Evolutionary conservation across 2,113 vertebrate species (phyloP).

Genomic region (Marmota flaviventris): DNA sequence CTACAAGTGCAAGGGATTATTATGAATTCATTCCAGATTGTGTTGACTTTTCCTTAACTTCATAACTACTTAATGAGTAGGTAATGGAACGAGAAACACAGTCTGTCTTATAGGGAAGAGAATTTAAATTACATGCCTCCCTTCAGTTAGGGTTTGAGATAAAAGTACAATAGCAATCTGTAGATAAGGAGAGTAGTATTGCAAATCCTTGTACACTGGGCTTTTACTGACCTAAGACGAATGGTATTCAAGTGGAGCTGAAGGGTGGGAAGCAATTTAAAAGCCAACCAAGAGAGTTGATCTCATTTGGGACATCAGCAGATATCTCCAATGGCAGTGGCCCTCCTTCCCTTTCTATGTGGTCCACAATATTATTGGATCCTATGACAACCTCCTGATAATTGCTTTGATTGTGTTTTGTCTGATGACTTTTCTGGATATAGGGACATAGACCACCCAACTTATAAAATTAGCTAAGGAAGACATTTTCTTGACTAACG

Average conservation of each 20-base stretch:
- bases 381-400: background rate
- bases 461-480: constrained; percentile 50
- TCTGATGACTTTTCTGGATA: constrained; percentile 22
- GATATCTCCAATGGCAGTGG: background rate
- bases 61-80: constrained; percentile 70
- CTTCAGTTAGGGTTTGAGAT: constrained; percentile 63
- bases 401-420: constrained; percentile 40
- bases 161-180: constrained; percentile 55
- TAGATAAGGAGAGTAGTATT: constrained; percentile 20
- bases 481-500: background rate
- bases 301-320: background rate
- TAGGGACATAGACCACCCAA: background rate
- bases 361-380: background rate
- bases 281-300: background rate
- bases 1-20: constrained; percentile 65
- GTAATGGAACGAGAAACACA: constrained; percentile 66
- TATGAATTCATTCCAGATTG: constrained; percentile 69
- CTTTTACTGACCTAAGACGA: background rate
- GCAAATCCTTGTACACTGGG: background rate
- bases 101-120: constrained; percentile 54
- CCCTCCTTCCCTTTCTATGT: constrained; percentile 8
- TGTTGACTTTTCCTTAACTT: constrained; percentile 69
- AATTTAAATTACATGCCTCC: constrained; percentile 68
- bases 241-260: background rate
- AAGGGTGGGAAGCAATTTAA: background rate